phyloP scores from a whole-genome alignment of 2,113 vertebrate species.

The Clarias batrachus region DNA sequence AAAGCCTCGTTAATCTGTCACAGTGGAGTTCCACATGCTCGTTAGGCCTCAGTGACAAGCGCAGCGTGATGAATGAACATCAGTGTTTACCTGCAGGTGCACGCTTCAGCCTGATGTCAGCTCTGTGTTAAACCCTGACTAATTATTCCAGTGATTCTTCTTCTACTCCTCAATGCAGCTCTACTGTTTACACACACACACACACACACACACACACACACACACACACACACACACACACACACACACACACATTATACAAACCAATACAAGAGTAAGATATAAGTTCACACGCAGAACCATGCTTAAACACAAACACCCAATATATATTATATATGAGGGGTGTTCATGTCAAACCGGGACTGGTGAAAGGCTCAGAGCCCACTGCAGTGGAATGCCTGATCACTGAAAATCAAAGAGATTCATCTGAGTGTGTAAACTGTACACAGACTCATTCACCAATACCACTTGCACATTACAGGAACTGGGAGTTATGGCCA shows the following conservation, averaged over 20 bases:
- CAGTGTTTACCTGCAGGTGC: slow-evolving; percentile 4
- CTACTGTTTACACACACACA: background rate
- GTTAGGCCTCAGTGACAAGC: background rate
- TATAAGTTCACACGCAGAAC: background rate
- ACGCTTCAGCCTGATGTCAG: slow-evolving; percentile 1
- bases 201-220: background rate
- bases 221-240: background rate
- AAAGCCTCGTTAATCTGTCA: slow-evolving; percentile 55
- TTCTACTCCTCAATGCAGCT: background rate
- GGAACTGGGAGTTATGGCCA: no score
- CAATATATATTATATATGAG: background rate
- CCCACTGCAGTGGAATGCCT: no score
- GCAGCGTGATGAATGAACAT: slow-evolving; percentile 12
- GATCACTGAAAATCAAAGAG: no score
- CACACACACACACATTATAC: background rate
- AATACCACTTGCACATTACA: no score
- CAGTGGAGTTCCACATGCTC: slow-evolving; percentile 21
- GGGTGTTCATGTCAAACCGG: no score
- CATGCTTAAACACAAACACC: background rate
- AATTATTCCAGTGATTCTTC: background rate
- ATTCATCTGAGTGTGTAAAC: no score
- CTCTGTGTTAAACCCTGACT: background rate
- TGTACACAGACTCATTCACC: no score
- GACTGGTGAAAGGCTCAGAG: no score
- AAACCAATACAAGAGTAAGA: background rate